Base-by-base conservation (phyloP, 2,888 invertebrate genomes). In the Agrypnus murinus region DNA sequence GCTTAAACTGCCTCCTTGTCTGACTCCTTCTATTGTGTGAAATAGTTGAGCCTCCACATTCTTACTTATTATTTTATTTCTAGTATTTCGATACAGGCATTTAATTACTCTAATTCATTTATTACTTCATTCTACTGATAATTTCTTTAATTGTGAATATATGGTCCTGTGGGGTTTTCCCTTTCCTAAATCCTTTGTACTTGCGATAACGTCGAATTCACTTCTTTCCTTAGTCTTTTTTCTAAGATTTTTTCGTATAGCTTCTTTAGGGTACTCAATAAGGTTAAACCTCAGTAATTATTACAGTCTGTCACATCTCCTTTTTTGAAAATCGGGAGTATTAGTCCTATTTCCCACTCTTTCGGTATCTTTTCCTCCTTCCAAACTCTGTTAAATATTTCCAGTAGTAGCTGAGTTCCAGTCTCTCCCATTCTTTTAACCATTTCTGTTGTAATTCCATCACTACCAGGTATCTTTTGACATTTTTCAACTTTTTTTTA, bases 161-260 rank as follows among this genome's bases (percentile, higher is more conserved):
- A 43, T 73, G 69, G 32, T 73, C 74, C 9, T n/a, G n/a, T n/a
- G n/a, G n/a, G n/a, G n/a, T n/a, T n/a, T n/a, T n/a, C n/a, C n/a
- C n/a, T n/a, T n/a, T 55, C 36, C 67, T 36, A 50, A 74, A 74
- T 36, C 72, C 67, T 58, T 46, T 74, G 74, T 40, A 57, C 59
- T 48, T 74, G 63, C 9, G 19, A 9, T 57, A 73, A 43, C 40
- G n/a, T 31, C 46, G 19, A 0, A 53, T 70, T 59, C 25, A 67
- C 60, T 59, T 60, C 31, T 32, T 14, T 50, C 59, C 64, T 65
- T 58, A 74, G 31, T 48, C 64, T 73, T 31, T 12, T 57, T 46
- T 62, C 63, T 48, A 71, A 1, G 45, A 31, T 65, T 67, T n/a
- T n/a, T n/a, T n/a, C n/a, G n/a, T n/a, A n/a, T n/a, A n/a, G n/a